phyloP scores from a whole-genome alignment of 2,797 vertebrate species.

The Epinephelus coioides region DNA sequence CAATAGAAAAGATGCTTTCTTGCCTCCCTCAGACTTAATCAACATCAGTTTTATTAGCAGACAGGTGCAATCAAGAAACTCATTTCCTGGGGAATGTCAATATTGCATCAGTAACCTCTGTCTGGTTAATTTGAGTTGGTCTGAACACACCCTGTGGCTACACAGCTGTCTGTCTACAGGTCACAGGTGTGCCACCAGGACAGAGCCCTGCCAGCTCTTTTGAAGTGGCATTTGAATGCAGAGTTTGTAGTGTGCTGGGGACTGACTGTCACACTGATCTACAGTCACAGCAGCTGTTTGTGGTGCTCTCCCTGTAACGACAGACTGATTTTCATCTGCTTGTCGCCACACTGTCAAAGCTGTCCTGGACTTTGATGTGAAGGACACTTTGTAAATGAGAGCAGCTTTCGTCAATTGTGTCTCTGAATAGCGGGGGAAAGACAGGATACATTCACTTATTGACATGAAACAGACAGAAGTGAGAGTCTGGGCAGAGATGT shows the following conservation, averaged over 20 bases:
- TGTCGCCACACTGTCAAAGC: constrained; percentile 28
- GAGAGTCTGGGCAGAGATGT: background rate
- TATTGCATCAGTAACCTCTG: constrained; percentile 12
- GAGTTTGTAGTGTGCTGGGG: background rate
- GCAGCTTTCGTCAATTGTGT: constrained; percentile 16
- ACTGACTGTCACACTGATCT: background rate
- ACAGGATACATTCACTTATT: background rate
- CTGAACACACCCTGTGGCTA: constrained; percentile 45
- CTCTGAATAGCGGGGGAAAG: background rate
- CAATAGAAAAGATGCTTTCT: constrained; percentile 32
- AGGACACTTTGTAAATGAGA: constrained; percentile 16
- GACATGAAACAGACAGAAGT: background rate
- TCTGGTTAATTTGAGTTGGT: constrained; percentile 21
- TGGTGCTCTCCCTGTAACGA: background rate
- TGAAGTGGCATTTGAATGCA: constrained; percentile 8
- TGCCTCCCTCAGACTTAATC: constrained; percentile 10
- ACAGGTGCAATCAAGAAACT: constrained; percentile 29
- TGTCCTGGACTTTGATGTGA: constrained; percentile 12
- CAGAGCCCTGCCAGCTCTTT: background rate
- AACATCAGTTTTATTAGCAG: constrained; percentile 49
- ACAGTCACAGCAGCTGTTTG: constrained; percentile 27
- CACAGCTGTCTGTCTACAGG: constrained; percentile 29
- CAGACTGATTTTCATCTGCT: background rate
- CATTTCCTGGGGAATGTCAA: constrained; percentile 66
- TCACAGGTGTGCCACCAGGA: constrained; percentile 53